phyloP scores from a whole-genome alignment of 2,888 invertebrate genomes.

The Eulithis testata region DNA sequence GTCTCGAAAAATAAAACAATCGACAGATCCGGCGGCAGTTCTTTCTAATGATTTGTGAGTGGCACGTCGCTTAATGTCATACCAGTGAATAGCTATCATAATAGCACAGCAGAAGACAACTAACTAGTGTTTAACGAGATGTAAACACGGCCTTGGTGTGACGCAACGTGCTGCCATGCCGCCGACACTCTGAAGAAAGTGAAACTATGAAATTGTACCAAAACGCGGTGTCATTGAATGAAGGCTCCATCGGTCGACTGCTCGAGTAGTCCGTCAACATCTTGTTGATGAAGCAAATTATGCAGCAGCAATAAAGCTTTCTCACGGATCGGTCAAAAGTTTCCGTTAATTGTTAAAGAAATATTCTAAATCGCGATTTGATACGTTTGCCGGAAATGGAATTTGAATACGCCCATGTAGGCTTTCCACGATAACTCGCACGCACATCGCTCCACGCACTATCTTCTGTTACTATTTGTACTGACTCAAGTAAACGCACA shows the following conservation, averaged over 20 bases:
- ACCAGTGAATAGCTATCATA: slow-evolving; percentile 58
- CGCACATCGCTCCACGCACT: slow-evolving; percentile 39
- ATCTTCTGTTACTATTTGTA: slow-evolving; percentile 22
- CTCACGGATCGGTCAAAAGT: slow-evolving; percentile 55
- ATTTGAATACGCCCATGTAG: slow-evolving; percentile 35
- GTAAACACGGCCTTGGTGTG: slow-evolving; percentile 62
- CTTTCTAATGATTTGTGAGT: slow-evolving; percentile 45
- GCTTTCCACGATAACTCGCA: slow-evolving; percentile 39
- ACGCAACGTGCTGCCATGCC: slow-evolving; percentile 50
- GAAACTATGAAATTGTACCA: slow-evolving; percentile 68
- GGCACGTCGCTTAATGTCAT: slow-evolving; percentile 38
- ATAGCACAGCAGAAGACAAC: slow-evolving; percentile 44
- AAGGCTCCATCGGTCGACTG: slow-evolving; percentile 52
- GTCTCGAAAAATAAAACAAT: slow-evolving; percentile 66
- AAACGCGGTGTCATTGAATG: slow-evolving; percentile 61
- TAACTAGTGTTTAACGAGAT: slow-evolving; percentile 49
- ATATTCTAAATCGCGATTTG: slow-evolving; percentile 53
- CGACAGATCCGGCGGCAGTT: slow-evolving; percentile 55
- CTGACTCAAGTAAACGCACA: slow-evolving; percentile 7
- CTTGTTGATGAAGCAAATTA: slow-evolving; percentile 47
- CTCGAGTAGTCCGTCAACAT: slow-evolving; percentile 62
- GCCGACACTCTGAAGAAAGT: slow-evolving; percentile 60
- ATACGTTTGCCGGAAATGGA: slow-evolving; percentile 45
- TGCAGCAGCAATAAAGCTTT: slow-evolving; percentile 54
- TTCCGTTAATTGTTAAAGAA: slow-evolving; percentile 56